Conservation (phyloP, 2,888 invertebrate species). For the Tinea pellionella region DNA sequence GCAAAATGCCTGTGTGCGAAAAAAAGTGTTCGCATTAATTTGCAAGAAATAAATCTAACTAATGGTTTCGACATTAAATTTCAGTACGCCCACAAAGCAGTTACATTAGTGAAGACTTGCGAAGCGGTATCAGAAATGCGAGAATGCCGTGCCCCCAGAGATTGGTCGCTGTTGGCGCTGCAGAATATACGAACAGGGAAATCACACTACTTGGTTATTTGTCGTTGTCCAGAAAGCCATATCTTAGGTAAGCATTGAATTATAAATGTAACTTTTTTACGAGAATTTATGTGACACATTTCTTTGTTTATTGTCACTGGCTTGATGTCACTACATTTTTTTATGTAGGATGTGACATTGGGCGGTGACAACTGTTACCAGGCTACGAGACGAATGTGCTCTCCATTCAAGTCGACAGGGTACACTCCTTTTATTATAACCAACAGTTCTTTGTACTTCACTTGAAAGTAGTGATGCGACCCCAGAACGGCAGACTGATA, state of each 20-base stretch:
- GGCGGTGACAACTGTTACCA: too few species aligned
- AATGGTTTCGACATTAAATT: slow-evolving; percentile 22
- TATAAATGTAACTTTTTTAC: neutral
- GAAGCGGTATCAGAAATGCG: slow-evolving; percentile 93
- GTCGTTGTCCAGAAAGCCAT: slow-evolving; percentile 87
- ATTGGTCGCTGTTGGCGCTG: slow-evolving; percentile 91
- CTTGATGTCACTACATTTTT: too few species aligned
- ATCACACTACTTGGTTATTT: slow-evolving; percentile 93
- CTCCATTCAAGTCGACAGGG: too few species aligned
- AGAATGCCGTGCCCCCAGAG: slow-evolving; percentile 86
- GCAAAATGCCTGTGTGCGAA: too few species aligned
- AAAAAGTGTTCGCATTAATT: neutral
- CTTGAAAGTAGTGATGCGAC: too few species aligned
- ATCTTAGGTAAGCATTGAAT: slow-evolving; percentile 74
- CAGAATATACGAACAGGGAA: slow-evolving; percentile 94
- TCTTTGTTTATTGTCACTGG: neutral
- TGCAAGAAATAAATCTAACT: neutral
- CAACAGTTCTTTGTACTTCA: too few species aligned
- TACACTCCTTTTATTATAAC: too few species aligned
- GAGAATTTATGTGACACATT: neutral
- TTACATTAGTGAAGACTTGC: slow-evolving; percentile 93
- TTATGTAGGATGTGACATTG: too few species aligned
- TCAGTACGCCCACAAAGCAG: slow-evolving; percentile 73
- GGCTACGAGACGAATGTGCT: too few species aligned
- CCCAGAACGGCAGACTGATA: too few species aligned